Evolutionary conservation across 2,113 vertebrate species (phyloP).

Genomic region (Phaethon lepturus): DNA sequence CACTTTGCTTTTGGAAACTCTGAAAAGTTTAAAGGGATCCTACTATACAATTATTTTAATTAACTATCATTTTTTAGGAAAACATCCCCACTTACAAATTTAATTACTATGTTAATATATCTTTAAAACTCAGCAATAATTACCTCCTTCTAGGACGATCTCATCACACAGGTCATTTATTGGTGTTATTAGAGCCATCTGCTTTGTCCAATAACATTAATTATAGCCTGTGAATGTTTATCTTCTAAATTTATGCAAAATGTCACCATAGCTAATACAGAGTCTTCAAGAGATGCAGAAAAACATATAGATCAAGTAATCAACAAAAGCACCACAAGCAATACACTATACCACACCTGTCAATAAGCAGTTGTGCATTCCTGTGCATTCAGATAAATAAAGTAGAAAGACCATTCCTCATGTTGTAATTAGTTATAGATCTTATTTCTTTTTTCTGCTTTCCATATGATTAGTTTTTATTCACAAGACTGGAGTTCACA

Average conservation of each 20-base stretch:
- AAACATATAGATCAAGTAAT: not conserved
- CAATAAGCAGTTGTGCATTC: not conserved
- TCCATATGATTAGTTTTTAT: not conserved
- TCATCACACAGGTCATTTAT: not conserved
- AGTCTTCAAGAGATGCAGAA: not conserved
- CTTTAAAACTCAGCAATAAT: not conserved
- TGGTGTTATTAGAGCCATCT: not conserved
- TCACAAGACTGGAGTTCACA: not conserved
- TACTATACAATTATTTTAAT: not conserved
- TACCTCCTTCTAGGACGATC: not conserved
- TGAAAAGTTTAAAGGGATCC: not conserved
- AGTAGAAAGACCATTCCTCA: not conserved
- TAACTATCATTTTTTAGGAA: not conserved
- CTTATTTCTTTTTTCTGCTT: not conserved
- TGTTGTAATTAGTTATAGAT: not conserved
- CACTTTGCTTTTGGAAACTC: not conserved
- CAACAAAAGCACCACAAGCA: not conserved
- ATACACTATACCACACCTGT: not conserved
- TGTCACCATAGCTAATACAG: not conserved
- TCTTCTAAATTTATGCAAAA: not conserved
- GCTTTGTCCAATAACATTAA: not conserved
- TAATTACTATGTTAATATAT: not conserved
- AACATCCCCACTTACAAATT: not conserved
- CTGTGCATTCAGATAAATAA: not conserved
- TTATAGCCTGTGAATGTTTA: not conserved